Evolutionary conservation across 1,140 invertebrate genomes (phyloP), one percentile per base, ranked within the genome.

Genomic region (Hypsibius dujardini): DNA sequence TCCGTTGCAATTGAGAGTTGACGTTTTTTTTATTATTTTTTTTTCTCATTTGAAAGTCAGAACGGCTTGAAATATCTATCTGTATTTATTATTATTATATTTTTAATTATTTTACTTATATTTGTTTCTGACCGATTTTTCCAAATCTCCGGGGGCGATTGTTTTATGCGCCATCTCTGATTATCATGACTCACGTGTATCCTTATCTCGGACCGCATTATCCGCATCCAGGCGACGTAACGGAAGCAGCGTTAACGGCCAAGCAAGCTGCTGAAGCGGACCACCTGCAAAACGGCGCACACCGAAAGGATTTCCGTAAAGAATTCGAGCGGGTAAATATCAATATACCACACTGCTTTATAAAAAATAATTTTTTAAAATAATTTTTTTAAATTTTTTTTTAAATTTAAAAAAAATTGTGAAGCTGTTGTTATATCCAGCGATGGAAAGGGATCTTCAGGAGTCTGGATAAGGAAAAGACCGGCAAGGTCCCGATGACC

Each of bases 401-500:
- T 56, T 7, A 12, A 12, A n/a, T n/a, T 56, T 12, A 7, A 7
- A 7, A 7, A n/a, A n/a, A 56, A 56, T 56, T n/a, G 50, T 7
- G n/a, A 56, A 0, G n/a, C 50, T 56, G 7, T 56, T 56, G 50
- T 56, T 12, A 7, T 7, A 56, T 56, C 7, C n/a, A 56, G 50
- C 50, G 50, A 56, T 56, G 50, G 50, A 7, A n/a, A 12, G 50
- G 50, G n/a, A 56, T 56, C 7, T 56, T 56, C 50, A 56, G n/a
- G n/a, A 56, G 89, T 84, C 89, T 88, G 77, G 88, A 90, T 75
- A 79, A 79, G 47, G 85, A 90, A 77, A 80, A 83, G 47, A 87
- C 90, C 80, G 88, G 87, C 0, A 83, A 81, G 73, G 87, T 91
- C 75, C 85, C 84, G 1, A 81, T 87, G 71, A 79, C 83, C 45